phyloP scores from a whole-genome alignment of 2,888 invertebrate genomes.

The Abrostola tripartita region DNA sequence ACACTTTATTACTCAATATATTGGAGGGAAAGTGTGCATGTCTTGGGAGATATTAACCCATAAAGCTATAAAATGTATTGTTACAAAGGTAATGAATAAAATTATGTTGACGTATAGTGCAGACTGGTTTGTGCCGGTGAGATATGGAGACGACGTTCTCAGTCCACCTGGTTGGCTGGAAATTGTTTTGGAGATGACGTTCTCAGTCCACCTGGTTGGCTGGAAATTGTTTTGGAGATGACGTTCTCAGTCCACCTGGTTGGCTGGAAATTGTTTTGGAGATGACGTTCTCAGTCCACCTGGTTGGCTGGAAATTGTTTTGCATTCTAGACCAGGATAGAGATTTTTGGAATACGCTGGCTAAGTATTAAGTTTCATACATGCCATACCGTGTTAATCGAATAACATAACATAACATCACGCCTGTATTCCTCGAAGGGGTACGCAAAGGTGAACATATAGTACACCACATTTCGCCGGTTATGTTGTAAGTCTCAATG shows the following conservation, averaged over 20 bases:
- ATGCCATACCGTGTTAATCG: no score
- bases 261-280: background rate
- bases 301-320: background rate
- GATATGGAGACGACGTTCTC: background rate
- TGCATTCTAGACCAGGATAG: no score
- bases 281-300: background rate
- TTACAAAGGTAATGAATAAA: slow-evolving; percentile 28
- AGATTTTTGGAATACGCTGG: no score
- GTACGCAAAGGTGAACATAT: no score
- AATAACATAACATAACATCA: no score
- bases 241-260: background rate
- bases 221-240: background rate
- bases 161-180: background rate
- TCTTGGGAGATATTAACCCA: slow-evolving; percentile 42
- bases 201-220: background rate
- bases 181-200: background rate
- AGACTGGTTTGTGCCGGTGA: slow-evolving; percentile 7
- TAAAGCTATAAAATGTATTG: slow-evolving; percentile 29
- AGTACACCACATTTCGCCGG: no score
- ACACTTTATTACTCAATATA: slow-evolving; percentile 45
- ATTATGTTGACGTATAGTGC: slow-evolving; percentile 14
- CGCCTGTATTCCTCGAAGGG: no score
- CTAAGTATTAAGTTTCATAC: no score
- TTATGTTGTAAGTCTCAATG: no score
- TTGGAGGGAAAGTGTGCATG: slow-evolving; percentile 37